Evolutionary conservation across 1,140 invertebrate species (phyloP).

Genomic region (Hylyphantes graminicola): DNA sequence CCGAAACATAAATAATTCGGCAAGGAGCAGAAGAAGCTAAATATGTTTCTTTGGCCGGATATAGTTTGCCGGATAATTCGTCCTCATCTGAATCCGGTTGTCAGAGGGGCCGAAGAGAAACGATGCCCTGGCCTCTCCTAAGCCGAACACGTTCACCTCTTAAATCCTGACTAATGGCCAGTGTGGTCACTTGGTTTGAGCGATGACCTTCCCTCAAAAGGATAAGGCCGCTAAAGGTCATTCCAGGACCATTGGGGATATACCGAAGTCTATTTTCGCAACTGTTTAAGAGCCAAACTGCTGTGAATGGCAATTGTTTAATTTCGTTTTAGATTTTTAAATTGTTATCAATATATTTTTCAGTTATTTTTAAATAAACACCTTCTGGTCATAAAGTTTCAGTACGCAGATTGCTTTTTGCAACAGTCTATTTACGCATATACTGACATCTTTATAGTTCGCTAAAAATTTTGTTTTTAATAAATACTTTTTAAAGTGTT

Average conservation of each 20-base stretch:
- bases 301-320: no score
- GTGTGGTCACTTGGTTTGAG: conserved; percentile 45
- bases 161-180: conserved; percentile 57
- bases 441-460: no score
- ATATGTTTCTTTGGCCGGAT: not conserved
- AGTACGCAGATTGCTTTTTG: no score
- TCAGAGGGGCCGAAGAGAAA: conserved; percentile 41
- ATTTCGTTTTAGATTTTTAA: no score
- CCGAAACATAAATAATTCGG: not conserved
- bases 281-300: no score
- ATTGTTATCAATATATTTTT: no score
- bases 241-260: not conserved
- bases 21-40: not conserved
- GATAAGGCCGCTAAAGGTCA: not conserved
- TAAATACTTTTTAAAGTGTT: no score
- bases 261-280: not conserved
- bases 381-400: no score
- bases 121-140: conserved; percentile 11
- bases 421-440: no score
- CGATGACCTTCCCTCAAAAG: conserved; percentile 32
- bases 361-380: no score
- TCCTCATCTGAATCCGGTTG: conserved; percentile 54
- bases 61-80: conserved; percentile 36
- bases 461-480: no score
- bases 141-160: conserved; percentile 17